Evolutionary conservation across 2,888 invertebrate genomes (phyloP).

Genomic region (Therioaphis trifolii): DNA sequence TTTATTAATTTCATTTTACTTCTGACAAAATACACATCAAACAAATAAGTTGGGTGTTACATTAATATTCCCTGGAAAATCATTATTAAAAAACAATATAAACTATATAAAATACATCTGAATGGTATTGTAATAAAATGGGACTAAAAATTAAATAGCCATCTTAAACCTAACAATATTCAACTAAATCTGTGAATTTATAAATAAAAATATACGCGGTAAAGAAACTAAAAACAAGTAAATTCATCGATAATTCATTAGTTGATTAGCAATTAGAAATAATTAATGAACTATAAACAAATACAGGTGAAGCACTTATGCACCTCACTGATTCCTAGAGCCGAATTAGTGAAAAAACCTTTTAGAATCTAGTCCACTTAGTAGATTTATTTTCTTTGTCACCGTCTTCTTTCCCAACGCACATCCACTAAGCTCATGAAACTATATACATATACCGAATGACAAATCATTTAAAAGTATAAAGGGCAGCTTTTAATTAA

Average conservation of each 20-base stretch:
- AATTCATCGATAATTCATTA: background rate
- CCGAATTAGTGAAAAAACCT: slow-evolving; percentile 23
- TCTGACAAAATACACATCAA: too few relatives aligned
- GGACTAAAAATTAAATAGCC: too few relatives aligned
- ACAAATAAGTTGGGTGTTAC: too few relatives aligned
- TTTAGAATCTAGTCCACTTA: slow-evolving; percentile 41
- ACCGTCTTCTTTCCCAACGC: background rate
- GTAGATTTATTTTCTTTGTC: slow-evolving; percentile 44
- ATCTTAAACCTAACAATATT: too few relatives aligned
- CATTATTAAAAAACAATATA: too few relatives aligned
- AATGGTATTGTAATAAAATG: too few relatives aligned
- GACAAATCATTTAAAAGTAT: slow-evolving; percentile 38
- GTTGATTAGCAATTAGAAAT: background rate
- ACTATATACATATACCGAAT: slow-evolving; percentile 1
- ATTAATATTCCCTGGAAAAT: too few relatives aligned
- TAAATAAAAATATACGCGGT: too few relatives aligned
- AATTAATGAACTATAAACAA: background rate
- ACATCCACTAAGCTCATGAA: background rate
- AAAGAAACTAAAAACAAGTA: too few relatives aligned
- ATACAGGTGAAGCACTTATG: background rate
- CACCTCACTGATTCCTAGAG: background rate
- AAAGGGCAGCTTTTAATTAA: slow-evolving; percentile 21
- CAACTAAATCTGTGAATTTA: too few relatives aligned
- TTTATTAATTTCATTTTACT: too few relatives aligned
- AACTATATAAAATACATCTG: too few relatives aligned